A percentile compares a stretch with the other conserved stretches of the same genome.
Conservation (phyloP, 35 echinoderm and acorn worm species). For the Eucidaris tribuloides region DNA sequence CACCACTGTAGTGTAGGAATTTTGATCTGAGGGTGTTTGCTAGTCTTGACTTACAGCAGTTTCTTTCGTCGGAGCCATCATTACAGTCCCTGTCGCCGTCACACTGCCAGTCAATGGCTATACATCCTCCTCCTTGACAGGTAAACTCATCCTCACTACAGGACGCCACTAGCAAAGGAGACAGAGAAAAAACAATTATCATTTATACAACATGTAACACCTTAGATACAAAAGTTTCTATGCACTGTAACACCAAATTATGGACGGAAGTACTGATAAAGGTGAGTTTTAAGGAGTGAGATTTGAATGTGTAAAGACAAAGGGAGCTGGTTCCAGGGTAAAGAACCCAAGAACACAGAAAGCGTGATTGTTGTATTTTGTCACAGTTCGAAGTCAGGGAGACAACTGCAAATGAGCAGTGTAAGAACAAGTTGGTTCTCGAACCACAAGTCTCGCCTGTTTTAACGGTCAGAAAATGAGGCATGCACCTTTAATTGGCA, state of each 20-base stretch:
- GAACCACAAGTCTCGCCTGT: too few species aligned
- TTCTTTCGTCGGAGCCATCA: conserved; percentile 81
- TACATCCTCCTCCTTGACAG: conserved; percentile 64
- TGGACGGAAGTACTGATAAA: not conserved
- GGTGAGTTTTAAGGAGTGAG: not conserved
- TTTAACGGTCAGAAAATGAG: too few species aligned
- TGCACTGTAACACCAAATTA: not conserved
- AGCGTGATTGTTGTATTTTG: too few species aligned
- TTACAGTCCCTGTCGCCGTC: conserved; percentile 85
- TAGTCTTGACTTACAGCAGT: conserved; percentile 62
- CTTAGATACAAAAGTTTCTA: not conserved
- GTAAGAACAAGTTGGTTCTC: too few species aligned
- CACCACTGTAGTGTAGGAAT: not conserved
- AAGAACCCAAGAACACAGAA: too few species aligned
- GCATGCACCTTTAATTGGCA: too few species aligned
- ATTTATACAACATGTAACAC: too few species aligned
- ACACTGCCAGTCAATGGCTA: conserved; percentile 67
- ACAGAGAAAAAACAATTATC: not conserved
- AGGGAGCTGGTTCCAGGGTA: too few species aligned
- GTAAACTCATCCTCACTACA: conserved; percentile 53
- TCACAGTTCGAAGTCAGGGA: too few species aligned
- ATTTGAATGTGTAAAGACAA: not conserved
- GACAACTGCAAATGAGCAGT: too few species aligned
- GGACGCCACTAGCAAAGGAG: not conserved
- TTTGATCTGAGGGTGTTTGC: not conserved